Evolutionary conservation across 2,113 vertebrate species (phyloP).

Genomic region (Anguilla japonica): DNA sequence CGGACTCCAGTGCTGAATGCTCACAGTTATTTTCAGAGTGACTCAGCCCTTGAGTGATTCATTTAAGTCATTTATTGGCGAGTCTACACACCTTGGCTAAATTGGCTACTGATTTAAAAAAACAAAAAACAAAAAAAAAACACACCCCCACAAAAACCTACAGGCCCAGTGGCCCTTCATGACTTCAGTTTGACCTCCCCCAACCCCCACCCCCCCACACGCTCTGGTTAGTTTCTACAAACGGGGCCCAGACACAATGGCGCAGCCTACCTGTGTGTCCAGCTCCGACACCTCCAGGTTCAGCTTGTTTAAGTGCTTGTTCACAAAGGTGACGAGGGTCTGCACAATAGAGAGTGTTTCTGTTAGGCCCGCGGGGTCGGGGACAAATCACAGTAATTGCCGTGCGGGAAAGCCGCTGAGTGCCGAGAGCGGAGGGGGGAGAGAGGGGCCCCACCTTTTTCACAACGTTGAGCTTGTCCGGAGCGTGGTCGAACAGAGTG

Average conservation of each 20-base stretch:
- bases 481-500: constrained; percentile 85
- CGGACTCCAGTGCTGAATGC: too few species aligned
- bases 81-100: too few species aligned
- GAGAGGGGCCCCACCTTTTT: constrained; percentile 73
- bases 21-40: too few species aligned
- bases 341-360: constrained; percentile 51
- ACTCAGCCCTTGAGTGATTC: too few species aligned
- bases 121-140: too few species aligned
- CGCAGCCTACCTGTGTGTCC: constrained; percentile 79
- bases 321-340: constrained; percentile 88
- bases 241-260: neutral
- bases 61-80: too few species aligned
- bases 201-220: neutral
- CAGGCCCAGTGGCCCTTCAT: neutral
- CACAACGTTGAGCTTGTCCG: constrained; percentile 87
- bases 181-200: neutral
- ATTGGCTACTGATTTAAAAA: too few species aligned
- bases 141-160: too few species aligned
- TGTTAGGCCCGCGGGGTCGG: neutral
- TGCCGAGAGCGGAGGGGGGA: neutral
- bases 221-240: neutral
- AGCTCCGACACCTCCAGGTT: constrained; percentile 86
- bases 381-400: neutral
- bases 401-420: neutral
- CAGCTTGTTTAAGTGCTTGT: constrained; percentile 88